phyloP scores from a whole-genome alignment of 2,888 invertebrate genomes.

The Mimumesa dahlbomi region DNA sequence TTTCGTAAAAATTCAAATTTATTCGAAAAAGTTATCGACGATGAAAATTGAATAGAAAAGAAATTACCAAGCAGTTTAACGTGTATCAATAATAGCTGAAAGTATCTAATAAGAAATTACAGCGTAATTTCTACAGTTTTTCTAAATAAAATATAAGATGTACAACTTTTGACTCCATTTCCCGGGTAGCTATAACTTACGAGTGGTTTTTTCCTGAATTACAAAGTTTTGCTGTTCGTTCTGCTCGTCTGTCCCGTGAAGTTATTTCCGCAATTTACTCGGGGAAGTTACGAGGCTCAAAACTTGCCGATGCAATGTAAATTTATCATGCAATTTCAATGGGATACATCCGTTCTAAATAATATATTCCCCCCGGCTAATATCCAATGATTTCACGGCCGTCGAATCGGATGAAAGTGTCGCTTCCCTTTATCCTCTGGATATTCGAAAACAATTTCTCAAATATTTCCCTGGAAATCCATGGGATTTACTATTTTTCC shows the following conservation, averaged over 20 bases:
- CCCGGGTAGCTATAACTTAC: not conserved
- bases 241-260: not conserved
- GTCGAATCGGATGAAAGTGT: not conserved
- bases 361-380: not conserved
- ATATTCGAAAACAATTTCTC: too few species aligned
- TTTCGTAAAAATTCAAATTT: too few species aligned
- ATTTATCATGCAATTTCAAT: slow-evolving; percentile 13
- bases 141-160: too few species aligned
- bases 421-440: not conserved
- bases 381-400: not conserved
- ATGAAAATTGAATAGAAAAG: not conserved
- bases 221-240: slow-evolving; percentile 4
- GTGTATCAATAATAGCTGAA: too few species aligned
- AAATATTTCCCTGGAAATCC: too few species aligned
- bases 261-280: not conserved
- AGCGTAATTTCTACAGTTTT: not conserved
- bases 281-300: slow-evolving; percentile 4
- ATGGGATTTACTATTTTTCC: too few species aligned
- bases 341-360: not conserved
- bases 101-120: not conserved
- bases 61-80: too few species aligned
- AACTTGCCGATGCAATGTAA: slow-evolving; percentile 9
- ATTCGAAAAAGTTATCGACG: too few species aligned
- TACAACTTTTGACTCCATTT: too few species aligned
- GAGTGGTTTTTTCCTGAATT: slow-evolving; percentile 7